Base-by-base conservation (phyloP, 2,888 invertebrate species). In the Sinodicranocentrus sp. region DNA sequence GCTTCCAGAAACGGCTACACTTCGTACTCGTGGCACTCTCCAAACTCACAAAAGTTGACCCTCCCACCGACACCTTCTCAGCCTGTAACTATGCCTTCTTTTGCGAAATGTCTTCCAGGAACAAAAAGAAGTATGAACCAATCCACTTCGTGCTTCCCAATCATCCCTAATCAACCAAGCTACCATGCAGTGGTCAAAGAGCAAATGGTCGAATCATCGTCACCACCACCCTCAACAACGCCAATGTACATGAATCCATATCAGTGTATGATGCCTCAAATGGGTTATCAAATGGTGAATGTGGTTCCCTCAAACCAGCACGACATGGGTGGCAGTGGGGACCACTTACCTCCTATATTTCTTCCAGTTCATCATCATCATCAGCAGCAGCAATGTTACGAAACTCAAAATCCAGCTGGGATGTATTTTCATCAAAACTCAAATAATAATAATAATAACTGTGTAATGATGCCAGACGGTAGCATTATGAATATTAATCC, bases 51-150 rank as follows among this genome's bases (percentile, higher is more conserved):
- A 21, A 67, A 77, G 2, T 6, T 57, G 8, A 25, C 43, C 0
- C 61, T 78, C 1, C 70, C 78, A 10, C 78, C 77, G 3, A 76
- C 65, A 17, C 67, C 67, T 15, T 26, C 61, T 0, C 57, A 78
- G 23, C 78, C 78, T 1, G 43, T 78, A 28, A 68, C 78, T 13
- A 78, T 78, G 78, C 70, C 78, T 0, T 78, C 78, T 15, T 78
- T 78, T 48, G 78, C 59, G 21, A 78, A 44, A 71, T 44, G 44
- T 21, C 25, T 78, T 15, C 71, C 70, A 10, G 76, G 76, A 23
- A 76, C 52, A 25, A 76, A 67, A 39, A 19, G 67, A 39, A 67
- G 44, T 63, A 1, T 28, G 6, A 26, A 21, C 21, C 15, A 63
- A 63, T n/a, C 23, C 10, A 26, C 13, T 5, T 15, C 61, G 1